Conservation (phyloP, 2,113 vertebrate species). For the Telmatochromis sp. region DNA sequence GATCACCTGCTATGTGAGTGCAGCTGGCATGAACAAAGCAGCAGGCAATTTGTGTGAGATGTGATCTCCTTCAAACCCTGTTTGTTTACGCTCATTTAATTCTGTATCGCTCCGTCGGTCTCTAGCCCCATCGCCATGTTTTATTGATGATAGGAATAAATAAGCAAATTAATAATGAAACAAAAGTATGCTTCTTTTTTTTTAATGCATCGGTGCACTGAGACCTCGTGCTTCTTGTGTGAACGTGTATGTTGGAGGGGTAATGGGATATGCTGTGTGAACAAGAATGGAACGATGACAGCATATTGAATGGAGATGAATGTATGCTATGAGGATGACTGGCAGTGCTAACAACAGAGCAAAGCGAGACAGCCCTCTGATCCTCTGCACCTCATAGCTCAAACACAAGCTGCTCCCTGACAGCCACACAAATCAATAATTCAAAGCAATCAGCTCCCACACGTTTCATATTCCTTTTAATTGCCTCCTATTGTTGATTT, state of each 20-base stretch:
- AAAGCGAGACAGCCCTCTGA: slow-evolving; percentile 24
- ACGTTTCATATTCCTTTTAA: slow-evolving; percentile 10
- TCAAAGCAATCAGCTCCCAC: slow-evolving; percentile 4
- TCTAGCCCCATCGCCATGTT: slow-evolving; percentile 11
- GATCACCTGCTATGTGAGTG: not conserved
- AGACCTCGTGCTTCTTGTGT: not conserved
- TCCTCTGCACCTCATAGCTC: slow-evolving; percentile 23
- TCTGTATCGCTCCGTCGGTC: not conserved
- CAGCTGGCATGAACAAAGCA: slow-evolving; percentile 18
- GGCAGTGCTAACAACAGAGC: slow-evolving; percentile 47
- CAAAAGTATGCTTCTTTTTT: slow-evolving; percentile 39
- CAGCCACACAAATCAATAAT: slow-evolving; percentile 44
- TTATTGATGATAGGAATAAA: slow-evolving; percentile 56
- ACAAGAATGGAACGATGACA: slow-evolving; percentile 29
- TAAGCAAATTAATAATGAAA: slow-evolving; percentile 62
- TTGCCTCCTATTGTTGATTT: not conserved
- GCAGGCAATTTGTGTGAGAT: slow-evolving; percentile 20
- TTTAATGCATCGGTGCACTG: not conserved
- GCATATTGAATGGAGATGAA: slow-evolving; percentile 58
- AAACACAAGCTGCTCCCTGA: slow-evolving; percentile 5
- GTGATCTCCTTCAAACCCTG: slow-evolving; percentile 21
- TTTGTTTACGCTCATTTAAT: slow-evolving; percentile 37
- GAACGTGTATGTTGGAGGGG: not conserved
- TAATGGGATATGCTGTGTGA: slow-evolving; percentile 51
- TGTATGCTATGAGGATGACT: slow-evolving; percentile 32